These are phyloP conservation scores for Ferrisia virgata DNA, from an alignment of 2,888 invertebrate species.

Conservation along the genomic window DNA sequence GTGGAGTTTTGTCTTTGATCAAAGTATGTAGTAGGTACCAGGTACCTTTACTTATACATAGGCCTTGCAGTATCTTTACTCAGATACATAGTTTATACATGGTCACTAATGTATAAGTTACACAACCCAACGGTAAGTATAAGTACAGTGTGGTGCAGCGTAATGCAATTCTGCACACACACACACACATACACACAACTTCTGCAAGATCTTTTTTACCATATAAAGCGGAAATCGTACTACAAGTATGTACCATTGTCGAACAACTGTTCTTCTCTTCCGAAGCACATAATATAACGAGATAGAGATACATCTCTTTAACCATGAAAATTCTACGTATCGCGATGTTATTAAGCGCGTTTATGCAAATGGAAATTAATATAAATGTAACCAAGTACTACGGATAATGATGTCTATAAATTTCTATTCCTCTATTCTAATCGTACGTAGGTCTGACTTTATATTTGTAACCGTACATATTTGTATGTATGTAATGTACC, in stretches of 20 bases:
- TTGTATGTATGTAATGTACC: no score
- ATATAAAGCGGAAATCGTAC: conserved; percentile 41
- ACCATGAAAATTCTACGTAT: conserved; percentile 42
- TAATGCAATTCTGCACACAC: conserved; percentile 2
- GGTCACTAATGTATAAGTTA: no score
- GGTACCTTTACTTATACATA: no score
- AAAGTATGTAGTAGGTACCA: conserved; percentile 15
- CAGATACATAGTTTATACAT: no score
- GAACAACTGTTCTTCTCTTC: conserved; percentile 38
- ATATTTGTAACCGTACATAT: conserved; percentile 30
- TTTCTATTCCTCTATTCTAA: conserved; percentile 40
- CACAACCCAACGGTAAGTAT: background rate
- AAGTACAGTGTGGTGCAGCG: conserved; percentile 7
- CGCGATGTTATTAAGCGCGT: conserved; percentile 45
- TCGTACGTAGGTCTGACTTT: conserved; percentile 39
- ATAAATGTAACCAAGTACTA: conserved; percentile 45
- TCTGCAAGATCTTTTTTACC: conserved; percentile 21
- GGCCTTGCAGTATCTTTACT: background rate
- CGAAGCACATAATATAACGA: conserved; percentile 36
- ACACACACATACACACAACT: no score
- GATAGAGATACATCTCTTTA: conserved; percentile 40
- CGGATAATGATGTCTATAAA: conserved; percentile 46
- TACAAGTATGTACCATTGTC: conserved; percentile 43
- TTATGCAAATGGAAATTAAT: conserved; percentile 45
- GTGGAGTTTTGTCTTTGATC: background rate